Conservation (phyloP, 2,888 invertebrate genomes). For the Monopis laevigella region DNA sequence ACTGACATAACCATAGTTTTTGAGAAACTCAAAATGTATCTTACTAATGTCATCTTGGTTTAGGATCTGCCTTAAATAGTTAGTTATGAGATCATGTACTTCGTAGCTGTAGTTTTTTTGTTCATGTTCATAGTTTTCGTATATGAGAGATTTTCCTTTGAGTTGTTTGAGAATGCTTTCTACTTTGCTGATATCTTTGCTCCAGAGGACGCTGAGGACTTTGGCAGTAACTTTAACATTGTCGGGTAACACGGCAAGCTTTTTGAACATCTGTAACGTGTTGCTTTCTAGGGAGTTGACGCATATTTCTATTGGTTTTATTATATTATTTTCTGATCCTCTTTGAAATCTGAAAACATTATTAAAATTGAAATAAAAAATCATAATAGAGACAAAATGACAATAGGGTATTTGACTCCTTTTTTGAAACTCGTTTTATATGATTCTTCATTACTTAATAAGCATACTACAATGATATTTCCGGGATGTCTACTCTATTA, state of each 20-base stretch:
- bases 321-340: conserved; percentile 38
- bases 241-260: conserved; percentile 73
- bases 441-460: no score
- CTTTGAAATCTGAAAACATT: conserved; percentile 33
- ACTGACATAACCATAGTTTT: conserved; percentile 63
- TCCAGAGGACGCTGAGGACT: conserved; percentile 57
- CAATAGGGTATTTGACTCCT: no score
- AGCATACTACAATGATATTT: no score
- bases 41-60: conserved; percentile 44
- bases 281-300: conserved; percentile 64
- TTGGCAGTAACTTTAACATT: conserved; percentile 73
- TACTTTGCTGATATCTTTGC: conserved; percentile 48
- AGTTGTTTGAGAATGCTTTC: conserved; percentile 71
- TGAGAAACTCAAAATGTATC: conserved; percentile 68
- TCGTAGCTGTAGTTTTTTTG: conserved; percentile 73
- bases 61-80: conserved; percentile 64
- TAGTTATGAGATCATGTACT: conserved; percentile 74
- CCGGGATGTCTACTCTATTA: no score
- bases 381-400: no score
- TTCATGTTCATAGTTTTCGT: conserved; percentile 69
- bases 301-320: conserved; percentile 68
- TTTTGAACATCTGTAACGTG: conserved; percentile 62
- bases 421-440: no score
- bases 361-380: no score
- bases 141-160: conserved; percentile 73